Conservation (phyloP, 2,888 invertebrate species). For the Rotaria macrura region DNA sequence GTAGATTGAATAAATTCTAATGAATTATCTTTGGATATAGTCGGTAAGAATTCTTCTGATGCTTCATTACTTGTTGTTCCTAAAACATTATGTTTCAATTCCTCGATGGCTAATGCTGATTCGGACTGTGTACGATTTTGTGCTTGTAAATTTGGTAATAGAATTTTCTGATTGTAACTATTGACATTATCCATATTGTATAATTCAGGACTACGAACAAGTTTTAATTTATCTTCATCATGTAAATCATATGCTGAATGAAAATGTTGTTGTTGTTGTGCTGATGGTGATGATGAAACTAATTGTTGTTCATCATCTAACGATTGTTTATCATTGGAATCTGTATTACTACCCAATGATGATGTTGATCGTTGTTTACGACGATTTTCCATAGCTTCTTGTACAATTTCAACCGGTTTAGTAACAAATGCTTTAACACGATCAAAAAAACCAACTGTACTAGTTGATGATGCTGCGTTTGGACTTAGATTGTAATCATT, state of each 20-base stretch:
- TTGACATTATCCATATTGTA: background rate
- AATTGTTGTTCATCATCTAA: too few species aligned
- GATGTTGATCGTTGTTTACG: background rate
- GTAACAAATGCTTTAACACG: slow-evolving; percentile 16
- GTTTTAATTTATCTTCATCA: background rate
- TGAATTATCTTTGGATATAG: slow-evolving; percentile 13
- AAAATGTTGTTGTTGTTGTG: background rate
- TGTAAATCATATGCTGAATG: background rate
- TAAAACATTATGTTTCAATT: background rate
- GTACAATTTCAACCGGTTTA: background rate
- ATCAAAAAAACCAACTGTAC: background rate
- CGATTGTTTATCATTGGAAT: background rate
- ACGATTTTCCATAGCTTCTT: slow-evolving; percentile 4
- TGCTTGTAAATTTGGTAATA: background rate
- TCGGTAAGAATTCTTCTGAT: background rate
- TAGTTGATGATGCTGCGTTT: background rate
- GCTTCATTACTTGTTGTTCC: background rate
- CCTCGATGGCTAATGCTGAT: background rate
- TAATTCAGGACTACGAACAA: slow-evolving; percentile 10
- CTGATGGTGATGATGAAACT: too few species aligned
- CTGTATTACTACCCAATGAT: background rate
- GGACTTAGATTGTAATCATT: background rate
- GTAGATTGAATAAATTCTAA: background rate
- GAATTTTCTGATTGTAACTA: too few species aligned
- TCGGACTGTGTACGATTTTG: slow-evolving; percentile 9